Conservation (phyloP, 1,140 invertebrate genomes). For the Panagrolaimus sp. region DNA sequence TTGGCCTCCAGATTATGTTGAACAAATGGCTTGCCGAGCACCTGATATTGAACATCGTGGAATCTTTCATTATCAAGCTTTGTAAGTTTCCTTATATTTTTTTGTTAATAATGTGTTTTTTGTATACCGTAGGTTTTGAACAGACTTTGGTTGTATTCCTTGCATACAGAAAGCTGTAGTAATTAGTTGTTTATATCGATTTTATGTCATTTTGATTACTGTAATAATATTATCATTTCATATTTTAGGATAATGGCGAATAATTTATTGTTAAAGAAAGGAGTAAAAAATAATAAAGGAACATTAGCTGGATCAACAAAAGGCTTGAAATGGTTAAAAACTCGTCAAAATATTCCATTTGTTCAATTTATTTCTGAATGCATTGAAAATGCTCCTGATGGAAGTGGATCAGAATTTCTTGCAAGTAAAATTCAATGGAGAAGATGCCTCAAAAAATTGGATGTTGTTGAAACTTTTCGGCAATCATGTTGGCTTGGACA, state of each 20-base stretch:
- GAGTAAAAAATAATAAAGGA: neutral
- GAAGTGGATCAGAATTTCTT: neutral
- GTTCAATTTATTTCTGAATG: neutral
- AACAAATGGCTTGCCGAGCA: neutral
- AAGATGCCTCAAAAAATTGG: neutral
- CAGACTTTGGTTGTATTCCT: too few relatives aligned
- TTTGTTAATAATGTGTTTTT: too few relatives aligned
- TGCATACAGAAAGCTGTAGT: too few relatives aligned
- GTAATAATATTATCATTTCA: neutral
- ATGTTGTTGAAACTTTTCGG: conserved; percentile 12
- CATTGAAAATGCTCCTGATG: neutral
- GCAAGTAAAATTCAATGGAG: conserved; percentile 12
- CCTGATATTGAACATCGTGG: neutral
- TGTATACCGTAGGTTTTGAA: too few relatives aligned
- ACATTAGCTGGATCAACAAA: neutral
- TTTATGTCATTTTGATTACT: neutral
- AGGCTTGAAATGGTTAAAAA: neutral
- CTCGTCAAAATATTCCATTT: neutral
- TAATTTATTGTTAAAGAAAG: conserved; percentile 2
- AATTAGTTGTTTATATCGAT: too few relatives aligned
- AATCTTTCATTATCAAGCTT: neutral
- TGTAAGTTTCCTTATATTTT: too few relatives aligned
- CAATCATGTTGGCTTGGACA: conserved; percentile 8
- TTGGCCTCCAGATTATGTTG: neutral
- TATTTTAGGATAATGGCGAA: neutral